phyloP scores from a whole-genome alignment of 2,113 vertebrate genomes.

The Callorhinus ursinus region DNA sequence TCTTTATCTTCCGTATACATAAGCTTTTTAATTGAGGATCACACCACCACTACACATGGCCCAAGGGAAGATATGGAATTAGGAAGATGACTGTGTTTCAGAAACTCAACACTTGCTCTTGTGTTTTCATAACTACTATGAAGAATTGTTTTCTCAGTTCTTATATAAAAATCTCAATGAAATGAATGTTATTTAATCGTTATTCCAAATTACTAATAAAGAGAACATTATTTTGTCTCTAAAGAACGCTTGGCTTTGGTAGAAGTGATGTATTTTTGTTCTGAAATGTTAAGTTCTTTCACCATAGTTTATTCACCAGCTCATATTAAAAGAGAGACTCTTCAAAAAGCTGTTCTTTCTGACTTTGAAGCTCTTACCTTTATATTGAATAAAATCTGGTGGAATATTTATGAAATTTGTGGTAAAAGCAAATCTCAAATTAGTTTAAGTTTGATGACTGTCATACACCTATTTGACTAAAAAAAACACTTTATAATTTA shows the following conservation, averaged over 20 bases:
- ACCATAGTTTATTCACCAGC: conserved; percentile 29
- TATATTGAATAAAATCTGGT: neutral
- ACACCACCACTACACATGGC: neutral
- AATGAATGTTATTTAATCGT: conserved; percentile 55
- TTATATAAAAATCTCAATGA: conserved; percentile 55
- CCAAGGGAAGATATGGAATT: neutral
- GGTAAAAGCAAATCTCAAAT: conserved; percentile 43
- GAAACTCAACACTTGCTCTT: conserved; percentile 48
- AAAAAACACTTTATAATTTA: conserved; percentile 33
- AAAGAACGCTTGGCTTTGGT: neutral
- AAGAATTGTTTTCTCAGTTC: conserved; percentile 63
- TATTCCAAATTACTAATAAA: conserved; percentile 61
- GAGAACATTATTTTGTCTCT: conserved; percentile 18
- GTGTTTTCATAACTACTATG: conserved; percentile 33
- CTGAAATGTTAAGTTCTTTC: conserved; percentile 35
- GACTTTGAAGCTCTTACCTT: neutral
- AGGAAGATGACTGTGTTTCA: conserved; percentile 4
- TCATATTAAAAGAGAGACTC: neutral
- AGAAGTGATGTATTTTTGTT: conserved; percentile 37
- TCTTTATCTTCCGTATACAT: conserved; percentile 54
- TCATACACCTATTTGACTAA: conserved; percentile 37
- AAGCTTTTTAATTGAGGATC: conserved; percentile 52
- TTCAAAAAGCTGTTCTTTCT: conserved; percentile 2
- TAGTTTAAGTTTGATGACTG: conserved; percentile 41
- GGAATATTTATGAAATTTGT: neutral